phyloP scores from a whole-genome alignment of 2,113 vertebrate species.

The Brachyhypopomus gauderio region DNA sequence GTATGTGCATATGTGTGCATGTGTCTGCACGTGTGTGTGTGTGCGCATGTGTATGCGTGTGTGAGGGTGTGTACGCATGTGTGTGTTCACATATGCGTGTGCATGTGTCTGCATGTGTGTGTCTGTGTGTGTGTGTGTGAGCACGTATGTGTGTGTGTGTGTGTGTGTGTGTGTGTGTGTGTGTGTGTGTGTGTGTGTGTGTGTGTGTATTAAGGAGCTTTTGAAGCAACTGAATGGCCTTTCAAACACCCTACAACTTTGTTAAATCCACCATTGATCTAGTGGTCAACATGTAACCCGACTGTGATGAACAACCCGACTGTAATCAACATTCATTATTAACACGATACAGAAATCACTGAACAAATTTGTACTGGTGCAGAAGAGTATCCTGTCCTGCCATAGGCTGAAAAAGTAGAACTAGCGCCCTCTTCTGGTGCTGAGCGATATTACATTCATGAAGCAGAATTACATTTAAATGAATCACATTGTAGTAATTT shows the following conservation, averaged over 20 bases:
- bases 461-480: no score
- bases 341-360: slow-evolving; percentile 3
- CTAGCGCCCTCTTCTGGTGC: slow-evolving; percentile 26
- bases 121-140: neutral
- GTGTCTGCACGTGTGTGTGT: no score
- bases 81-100: no score
- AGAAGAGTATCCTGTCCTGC: neutral
- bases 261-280: neutral
- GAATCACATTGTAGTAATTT: no score
- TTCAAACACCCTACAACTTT: neutral
- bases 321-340: neutral
- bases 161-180: no score
- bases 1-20: no score
- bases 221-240: neutral
- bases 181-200: no score
- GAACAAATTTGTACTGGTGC: neutral
- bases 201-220: neutral
- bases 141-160: no score
- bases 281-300: neutral
- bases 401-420: neutral
- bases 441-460: slow-evolving; percentile 9
- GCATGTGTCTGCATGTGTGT: no score
- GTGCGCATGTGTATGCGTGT: no score
- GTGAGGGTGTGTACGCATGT: no score
- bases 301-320: neutral